Percentiles rank a stretch among this genome's conserved stretches.
Conservation (phyloP, 2,797 vertebrate species). For the Acrossocheilus wenchowensis region DNA sequence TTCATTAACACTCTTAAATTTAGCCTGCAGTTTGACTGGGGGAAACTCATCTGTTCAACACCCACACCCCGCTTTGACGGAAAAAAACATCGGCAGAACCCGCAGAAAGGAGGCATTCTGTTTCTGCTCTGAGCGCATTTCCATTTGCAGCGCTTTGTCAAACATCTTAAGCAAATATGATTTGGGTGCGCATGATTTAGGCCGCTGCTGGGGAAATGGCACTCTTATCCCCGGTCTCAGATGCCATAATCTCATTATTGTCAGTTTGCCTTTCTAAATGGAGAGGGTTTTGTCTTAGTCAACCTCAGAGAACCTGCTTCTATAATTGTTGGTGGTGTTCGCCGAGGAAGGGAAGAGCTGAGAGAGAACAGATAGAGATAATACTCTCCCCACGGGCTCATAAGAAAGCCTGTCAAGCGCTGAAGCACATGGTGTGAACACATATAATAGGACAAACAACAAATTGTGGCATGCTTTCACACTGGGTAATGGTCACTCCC, state of each 20-base stretch:
- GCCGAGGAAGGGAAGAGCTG: background rate
- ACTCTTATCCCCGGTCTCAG: conserved; percentile 58
- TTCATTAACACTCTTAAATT: conserved; percentile 62
- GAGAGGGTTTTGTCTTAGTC: conserved; percentile 46
- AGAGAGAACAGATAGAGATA: conserved; percentile 45
- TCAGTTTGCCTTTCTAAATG: conserved; percentile 56
- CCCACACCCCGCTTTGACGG: conserved; percentile 49
- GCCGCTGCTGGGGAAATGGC: conserved; percentile 47
- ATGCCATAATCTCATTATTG: conserved; percentile 63
- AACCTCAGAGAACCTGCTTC: conserved; percentile 49
- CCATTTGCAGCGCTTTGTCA: conserved; percentile 50
- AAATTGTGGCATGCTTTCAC: conserved; percentile 38
- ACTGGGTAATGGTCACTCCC: conserved; percentile 48
- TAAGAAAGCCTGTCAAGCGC: conserved; percentile 51
- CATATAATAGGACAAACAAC: conserved; percentile 31
- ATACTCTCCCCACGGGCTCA: conserved; percentile 45
- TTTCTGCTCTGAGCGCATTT: conserved; percentile 34
- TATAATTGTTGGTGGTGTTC: conserved; percentile 40
- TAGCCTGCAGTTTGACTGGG: conserved; percentile 45
- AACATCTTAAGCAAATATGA: conserved; percentile 60
- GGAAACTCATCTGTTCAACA: conserved; percentile 48
- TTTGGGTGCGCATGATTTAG: conserved; percentile 55
- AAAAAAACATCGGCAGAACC: conserved; percentile 33
- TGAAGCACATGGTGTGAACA: conserved; percentile 32
- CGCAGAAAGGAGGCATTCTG: conserved; percentile 1